Base-by-base conservation (phyloP, 1,140 invertebrate species). In the Spodoptera frugiperda region DNA sequence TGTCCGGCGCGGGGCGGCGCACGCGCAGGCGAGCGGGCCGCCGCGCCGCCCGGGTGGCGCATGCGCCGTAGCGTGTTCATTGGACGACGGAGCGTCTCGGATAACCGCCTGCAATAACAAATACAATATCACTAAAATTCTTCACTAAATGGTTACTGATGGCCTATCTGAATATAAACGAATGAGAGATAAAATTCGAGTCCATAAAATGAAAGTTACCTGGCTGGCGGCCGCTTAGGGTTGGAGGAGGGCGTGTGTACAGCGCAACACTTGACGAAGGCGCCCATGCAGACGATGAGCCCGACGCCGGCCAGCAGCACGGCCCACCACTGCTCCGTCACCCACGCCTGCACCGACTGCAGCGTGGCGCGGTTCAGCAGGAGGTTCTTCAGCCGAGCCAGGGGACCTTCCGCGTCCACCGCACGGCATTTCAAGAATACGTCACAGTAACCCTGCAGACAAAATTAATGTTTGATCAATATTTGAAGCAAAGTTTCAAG, bases 191-290 rank as follows among this genome's bases (percentile, higher is more conserved):
- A 39, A 39, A 39, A 30, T 30, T 5, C 6, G 33, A 39, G 0
- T 39, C 33, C 33, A 39, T 39, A 39, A 39, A 39, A 39, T 39
- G 9, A 39, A 3, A 48, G 30, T 44, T 57, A 71, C 65, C 73
- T 81, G 15, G 77, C 72, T 0, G 70, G 77, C 61, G 97, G 96
- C 86, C 98, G 97, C 90, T 98, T 98, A 10, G 99, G 99, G 95
- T 99, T 99, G 65, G 97, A 98, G 59, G 98, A 99, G 17, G 99
- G 99, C 53, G 99, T 99, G 91, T 99, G 99, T 67, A 99, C 99
- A 14, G 99, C 99, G 94, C 99, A 99, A 90, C 99, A 99, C 92
- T 99, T 99, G 83, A 99, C 99, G 93, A 99, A 99, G n/a, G 98
- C 94, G 25, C 98, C 99, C 99, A 99, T 99, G 83, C 98, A 96